Base-by-base conservation (phyloP, 2,888 invertebrate species). In the Torymus auratus region DNA sequence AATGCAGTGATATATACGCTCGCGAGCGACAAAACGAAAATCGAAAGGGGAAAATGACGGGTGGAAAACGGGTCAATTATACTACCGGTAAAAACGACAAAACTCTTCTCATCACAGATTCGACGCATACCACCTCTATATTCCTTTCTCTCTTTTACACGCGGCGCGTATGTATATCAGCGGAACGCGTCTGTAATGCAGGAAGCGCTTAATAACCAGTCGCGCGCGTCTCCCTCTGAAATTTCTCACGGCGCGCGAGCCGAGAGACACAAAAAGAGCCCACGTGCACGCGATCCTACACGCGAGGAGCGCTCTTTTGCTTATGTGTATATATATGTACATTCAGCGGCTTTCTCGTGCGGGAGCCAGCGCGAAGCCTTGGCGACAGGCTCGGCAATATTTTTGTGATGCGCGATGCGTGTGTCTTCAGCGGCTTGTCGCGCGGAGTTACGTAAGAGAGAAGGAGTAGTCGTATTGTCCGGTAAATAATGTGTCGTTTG, bases 171-270 rank as follows among this genome's bases (percentile, higher is more conserved):
- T 41, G n/a, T 13, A 2, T 68, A 14, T 53, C 65, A 58, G 15
- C 20, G 17, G 41, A 7, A 41, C 41, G 53, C 55, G 28, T 15
- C 20, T 50, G 13, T 13, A 28, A 23, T 2, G 60, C 72, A 72
- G 79, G 73, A 74, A 79, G 52, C 52, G 17, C 55, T 62, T 74
- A 79, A 79, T 79, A 74, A 74, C 67, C n/a, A 10, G 28, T 14
- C 71, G 52, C 55, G 23, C 7, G 7, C 20, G n/a, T 55, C 23
- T 28, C 53, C 20, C 60, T 17, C 14, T 20, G 73, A 69, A 79
- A 74, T 68, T 79, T 79, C 79, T 79, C 79, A 79, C 79, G 79
- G 73, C 23, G 55, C n/a, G 65, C 14, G 41, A 2, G 3, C 3
- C 28, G 2, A 41, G 28, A 78, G 71, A 62, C 28, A 69, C 41